Evolutionary conservation across 2,888 invertebrate genomes (phyloP), one percentile per base, ranked within the genome.

Genomic region (Listrodromus nycthemerus): DNA sequence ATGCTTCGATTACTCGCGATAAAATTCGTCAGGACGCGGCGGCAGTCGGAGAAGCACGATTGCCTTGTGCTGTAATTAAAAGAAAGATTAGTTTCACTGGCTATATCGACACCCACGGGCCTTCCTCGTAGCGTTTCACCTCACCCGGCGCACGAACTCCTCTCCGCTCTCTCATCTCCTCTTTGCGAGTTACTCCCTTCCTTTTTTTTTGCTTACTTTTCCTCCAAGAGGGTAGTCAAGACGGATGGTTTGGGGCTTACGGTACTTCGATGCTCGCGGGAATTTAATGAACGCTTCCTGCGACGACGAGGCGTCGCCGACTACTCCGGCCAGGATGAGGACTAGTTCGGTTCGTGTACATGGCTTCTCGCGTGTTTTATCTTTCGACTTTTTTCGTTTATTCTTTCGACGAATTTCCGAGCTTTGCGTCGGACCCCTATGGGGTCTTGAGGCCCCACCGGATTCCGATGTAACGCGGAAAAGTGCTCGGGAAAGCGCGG

Each of bases 251-350:
- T 50, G 67, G 75, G 63, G 50, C 61, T 63, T 75, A 69, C 76
- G 82, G 63, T 70, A 66, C 73, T 82, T 81, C 74, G 75, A 75
- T 76, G 80, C 79, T 83, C 74, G 71, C 69, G 52, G 73, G 82
- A 86, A 84, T 86, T 86, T 86, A 86, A 86, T 84, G 86, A 86
- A 84, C 69, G 76, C 80, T 45, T 48, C 41, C 63, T 37, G 75
- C 45, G 80, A 78, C 75, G 79, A 73, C 73, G 16, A n/a, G 30
- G 52, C 75, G 69, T 41, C 13, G 13, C 52, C 80, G 74, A 74
- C 67, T 74, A 80, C 74, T 52, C 63, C 24, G 76, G 67, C 30
- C 48, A 1, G 63, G 33, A 48, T n/a, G n/a, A 48, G 48, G 70
- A 84, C 77, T 82, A 78, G 66, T 81, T 70, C 55, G 74, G 69